Conservation (phyloP, 2,888 invertebrate species). For the Cremastinae sp. region DNA sequence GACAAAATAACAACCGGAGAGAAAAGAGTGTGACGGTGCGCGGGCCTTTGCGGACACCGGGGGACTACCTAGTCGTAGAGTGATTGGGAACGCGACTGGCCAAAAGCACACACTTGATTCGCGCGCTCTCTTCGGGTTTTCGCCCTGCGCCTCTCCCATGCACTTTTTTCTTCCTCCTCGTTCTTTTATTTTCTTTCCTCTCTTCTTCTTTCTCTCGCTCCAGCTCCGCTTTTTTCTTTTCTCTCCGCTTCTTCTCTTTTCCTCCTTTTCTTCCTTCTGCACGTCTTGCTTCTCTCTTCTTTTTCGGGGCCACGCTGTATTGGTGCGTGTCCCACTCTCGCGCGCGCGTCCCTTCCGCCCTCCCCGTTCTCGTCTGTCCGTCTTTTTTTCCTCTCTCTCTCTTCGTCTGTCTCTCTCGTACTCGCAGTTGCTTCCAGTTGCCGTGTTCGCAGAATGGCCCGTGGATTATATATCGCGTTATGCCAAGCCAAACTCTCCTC, state of each 20-base stretch:
- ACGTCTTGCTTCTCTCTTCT: constrained; percentile 42
- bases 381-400: constrained; percentile 4
- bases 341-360: constrained; percentile 39
- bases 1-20: constrained; percentile 62
- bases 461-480: constrained; percentile 43
- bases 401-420: background rate
- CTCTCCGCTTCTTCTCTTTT: constrained; percentile 1
- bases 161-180: constrained; percentile 71
- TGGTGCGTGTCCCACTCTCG: constrained; percentile 50
- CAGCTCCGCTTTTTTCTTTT: constrained; percentile 54
- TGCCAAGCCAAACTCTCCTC: constrained; percentile 26
- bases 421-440: constrained; percentile 26
- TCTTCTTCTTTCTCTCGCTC: constrained; percentile 44
- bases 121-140: constrained; percentile 78
- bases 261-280: constrained; percentile 68
- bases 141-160: constrained; percentile 80
- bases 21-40: constrained; percentile 19
- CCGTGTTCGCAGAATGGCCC: constrained; percentile 43
- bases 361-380: background rate
- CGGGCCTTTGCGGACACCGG: constrained; percentile 75
- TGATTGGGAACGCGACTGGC: constrained; percentile 81
- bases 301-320: constrained; percentile 58
- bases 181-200: constrained; percentile 65
- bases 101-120: constrained; percentile 78
- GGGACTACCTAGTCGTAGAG: constrained; percentile 81